Evolutionary conservation across 2,888 invertebrate genomes (phyloP).

Genomic region (Xanthorhoe spadicearia): DNA sequence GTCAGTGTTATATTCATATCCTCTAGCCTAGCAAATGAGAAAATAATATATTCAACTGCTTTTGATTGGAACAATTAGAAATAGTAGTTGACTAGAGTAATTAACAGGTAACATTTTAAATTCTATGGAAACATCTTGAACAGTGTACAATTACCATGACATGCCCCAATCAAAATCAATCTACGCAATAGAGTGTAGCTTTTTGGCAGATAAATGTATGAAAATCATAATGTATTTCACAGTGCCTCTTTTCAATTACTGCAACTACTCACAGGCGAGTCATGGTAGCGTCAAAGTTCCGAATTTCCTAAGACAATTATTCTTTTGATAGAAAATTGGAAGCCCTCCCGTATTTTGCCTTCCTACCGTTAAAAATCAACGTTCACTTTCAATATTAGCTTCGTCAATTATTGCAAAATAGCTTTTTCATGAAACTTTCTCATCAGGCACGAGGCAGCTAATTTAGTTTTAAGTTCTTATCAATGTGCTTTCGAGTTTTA

Average conservation of each 20-base stretch:
- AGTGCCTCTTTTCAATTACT: too few relatives aligned
- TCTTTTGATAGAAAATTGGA: too few relatives aligned
- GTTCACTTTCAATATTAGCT: too few relatives aligned
- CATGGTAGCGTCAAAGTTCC: too few relatives aligned
- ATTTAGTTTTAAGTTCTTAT: conserved; percentile 34
- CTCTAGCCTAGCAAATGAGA: conserved; percentile 48
- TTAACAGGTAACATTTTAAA: not conserved
- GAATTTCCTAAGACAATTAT: too few relatives aligned
- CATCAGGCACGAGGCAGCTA: conserved; percentile 23
- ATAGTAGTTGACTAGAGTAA: conserved; percentile 18
- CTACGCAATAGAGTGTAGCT: too few relatives aligned
- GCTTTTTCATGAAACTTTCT: conserved; percentile 2
- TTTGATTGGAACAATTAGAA: not conserved
- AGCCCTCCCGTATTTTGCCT: not conserved
- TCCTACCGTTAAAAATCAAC: too few relatives aligned
- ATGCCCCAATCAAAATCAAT: too few relatives aligned
- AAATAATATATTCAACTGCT: conserved; percentile 8
- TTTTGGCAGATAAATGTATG: too few relatives aligned
- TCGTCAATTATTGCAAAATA: conserved; percentile 1
- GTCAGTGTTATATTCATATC: conserved; percentile 35
- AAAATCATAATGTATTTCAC: too few relatives aligned
- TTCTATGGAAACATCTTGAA: not conserved
- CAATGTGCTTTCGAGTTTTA: conserved; percentile 41
- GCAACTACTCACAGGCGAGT: too few relatives aligned
- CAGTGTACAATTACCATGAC: not conserved